A percentile compares a stretch with the other conserved stretches of the same genome.
Evolutionary conservation across 2,888 invertebrate species (phyloP).

Genomic region (Leistus spinibarbis): DNA sequence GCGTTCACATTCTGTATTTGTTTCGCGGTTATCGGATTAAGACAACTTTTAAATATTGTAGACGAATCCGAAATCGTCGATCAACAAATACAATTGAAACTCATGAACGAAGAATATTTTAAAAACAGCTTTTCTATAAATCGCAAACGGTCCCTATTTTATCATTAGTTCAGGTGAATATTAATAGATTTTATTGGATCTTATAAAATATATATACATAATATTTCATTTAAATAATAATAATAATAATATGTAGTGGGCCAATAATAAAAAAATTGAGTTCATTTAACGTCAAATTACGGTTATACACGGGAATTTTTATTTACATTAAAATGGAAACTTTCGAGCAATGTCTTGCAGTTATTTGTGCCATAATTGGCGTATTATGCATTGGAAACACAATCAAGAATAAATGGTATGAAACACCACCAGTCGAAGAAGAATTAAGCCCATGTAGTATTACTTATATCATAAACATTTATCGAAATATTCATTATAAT

Average conservation of each 20-base stretch:
- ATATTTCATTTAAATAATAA: not conserved
- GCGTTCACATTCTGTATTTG: conserved; percentile 23
- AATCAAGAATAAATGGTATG: not conserved
- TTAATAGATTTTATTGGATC: not conserved
- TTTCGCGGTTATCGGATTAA: conserved; percentile 4
- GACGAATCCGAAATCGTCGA: not conserved
- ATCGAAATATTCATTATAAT: not conserved
- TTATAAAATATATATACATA: not conserved
- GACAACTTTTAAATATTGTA: not conserved
- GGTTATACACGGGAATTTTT: not conserved
- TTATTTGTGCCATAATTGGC: not conserved
- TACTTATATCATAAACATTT: conserved; percentile 11
- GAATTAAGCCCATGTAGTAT: conserved; percentile 15
- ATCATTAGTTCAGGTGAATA: not conserved
- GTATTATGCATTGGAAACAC: not conserved
- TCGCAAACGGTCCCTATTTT: not conserved
- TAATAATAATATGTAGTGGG: not conserved
- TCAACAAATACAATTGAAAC: not conserved
- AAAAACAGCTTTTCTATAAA: too few species aligned
- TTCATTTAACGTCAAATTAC: not conserved
- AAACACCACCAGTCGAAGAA: not conserved
- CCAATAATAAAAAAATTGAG: conserved; percentile 2
- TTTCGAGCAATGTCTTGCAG: conserved; percentile 16
- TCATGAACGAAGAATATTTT: not conserved
- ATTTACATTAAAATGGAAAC: conserved; percentile 17